Percentiles rank a stretch among this genome's conserved stretches.
phyloP scores from a whole-genome alignment of 2,888 invertebrate species.

The Eristalis pertinax region DNA sequence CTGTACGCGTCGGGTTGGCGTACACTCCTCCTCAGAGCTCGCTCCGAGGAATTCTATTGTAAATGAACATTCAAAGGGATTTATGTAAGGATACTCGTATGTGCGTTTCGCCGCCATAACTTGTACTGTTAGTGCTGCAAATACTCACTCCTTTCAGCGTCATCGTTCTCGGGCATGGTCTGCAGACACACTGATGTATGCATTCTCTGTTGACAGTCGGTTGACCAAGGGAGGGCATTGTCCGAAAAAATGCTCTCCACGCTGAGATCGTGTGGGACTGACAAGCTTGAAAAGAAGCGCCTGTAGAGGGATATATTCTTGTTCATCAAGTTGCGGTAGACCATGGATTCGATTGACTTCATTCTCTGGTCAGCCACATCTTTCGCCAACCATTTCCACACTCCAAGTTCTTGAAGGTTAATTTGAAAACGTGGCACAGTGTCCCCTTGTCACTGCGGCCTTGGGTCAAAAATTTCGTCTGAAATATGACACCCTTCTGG shows the following conservation, averaged over 20 bases:
- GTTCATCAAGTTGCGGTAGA: too few relatives aligned
- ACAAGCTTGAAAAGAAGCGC: too few relatives aligned
- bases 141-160: slow-evolving; percentile 60
- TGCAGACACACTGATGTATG: background rate
- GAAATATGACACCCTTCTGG: too few relatives aligned
- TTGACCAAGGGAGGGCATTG: background rate
- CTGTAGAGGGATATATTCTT: too few relatives aligned
- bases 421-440: too few relatives aligned
- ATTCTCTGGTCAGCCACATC: too few relatives aligned
- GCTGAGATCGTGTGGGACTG: too few relatives aligned
- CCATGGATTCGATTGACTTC: too few relatives aligned
- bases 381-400: too few relatives aligned
- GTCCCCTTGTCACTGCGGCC: too few relatives aligned
- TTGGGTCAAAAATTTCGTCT: too few relatives aligned
- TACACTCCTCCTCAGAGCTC: slow-evolving; percentile 14
- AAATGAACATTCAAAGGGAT: slow-evolving; percentile 54
- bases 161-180: background rate
- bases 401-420: too few relatives aligned
- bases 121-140: slow-evolving; percentile 57
- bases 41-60: slow-evolving; percentile 38
- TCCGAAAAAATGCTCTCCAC: background rate
- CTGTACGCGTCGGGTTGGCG: slow-evolving; percentile 61
- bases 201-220: background rate
- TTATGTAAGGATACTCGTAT: slow-evolving; percentile 45
- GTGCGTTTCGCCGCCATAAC: slow-evolving; percentile 38